Conservation (phyloP, 2,888 invertebrate genomes). For the Spilosoma lubricipeda region DNA sequence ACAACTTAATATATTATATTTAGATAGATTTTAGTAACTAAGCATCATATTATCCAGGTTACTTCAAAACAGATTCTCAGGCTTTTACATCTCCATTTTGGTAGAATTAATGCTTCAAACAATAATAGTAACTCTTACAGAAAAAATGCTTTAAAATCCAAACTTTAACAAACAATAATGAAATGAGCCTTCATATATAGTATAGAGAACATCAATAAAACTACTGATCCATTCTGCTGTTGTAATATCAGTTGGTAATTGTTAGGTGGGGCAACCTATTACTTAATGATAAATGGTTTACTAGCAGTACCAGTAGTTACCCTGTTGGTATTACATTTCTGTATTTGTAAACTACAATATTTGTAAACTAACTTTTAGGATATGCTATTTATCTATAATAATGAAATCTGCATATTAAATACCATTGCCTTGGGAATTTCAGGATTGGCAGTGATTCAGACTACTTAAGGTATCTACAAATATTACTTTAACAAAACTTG, state of each 20-base stretch:
- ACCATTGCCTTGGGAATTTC: background rate
- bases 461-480: background rate
- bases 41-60: background rate
- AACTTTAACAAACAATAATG: background rate
- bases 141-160: background rate
- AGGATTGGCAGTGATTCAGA: background rate
- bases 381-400: background rate
- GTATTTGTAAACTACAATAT: too few species aligned
- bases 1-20: slow-evolving; percentile 2
- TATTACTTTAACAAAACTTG: background rate
- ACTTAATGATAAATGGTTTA: background rate
- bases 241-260: too few species aligned
- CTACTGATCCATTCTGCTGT: background rate
- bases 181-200: background rate
- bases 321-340: background rate
- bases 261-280: background rate
- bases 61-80: background rate
- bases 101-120: background rate
- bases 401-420: background rate
- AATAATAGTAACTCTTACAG: background rate
- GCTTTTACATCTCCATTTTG: background rate
- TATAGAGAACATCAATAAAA: background rate
- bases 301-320: background rate
- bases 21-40: background rate
- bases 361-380: background rate